A percentile compares a stretch with the other conserved stretches of the same genome.
Evolutionary conservation across 37 sponge, comb jelly and placozoan genomes (phyloP).

Genomic region (Theonella swinhoei): DNA sequence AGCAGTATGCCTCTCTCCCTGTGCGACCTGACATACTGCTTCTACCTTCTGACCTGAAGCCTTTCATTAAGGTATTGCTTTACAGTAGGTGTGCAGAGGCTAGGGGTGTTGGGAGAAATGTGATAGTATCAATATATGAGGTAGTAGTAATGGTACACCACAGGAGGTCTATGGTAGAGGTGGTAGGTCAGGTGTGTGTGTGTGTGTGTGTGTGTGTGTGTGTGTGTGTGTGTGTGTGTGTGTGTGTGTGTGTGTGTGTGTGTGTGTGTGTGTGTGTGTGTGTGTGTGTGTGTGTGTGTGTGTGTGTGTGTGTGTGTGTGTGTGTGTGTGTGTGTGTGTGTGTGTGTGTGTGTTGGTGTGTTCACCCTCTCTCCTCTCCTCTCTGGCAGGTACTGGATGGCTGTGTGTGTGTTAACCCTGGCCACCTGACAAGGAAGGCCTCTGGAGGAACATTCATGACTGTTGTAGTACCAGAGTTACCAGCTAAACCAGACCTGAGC

Average conservation of each 20-base stretch:
- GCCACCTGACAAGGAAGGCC: conserved; percentile 56
- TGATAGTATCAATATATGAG: too few species aligned
- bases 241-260: too few species aligned
- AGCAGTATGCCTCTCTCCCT: conserved; percentile 31
- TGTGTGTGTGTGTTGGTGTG: too few species aligned
- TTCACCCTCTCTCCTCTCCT: conserved; percentile 21
- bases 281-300: too few species aligned
- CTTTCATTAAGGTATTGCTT: conserved; percentile 74
- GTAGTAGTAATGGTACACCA: not conserved
- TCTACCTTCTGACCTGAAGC: conserved; percentile 78
- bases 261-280: too few species aligned
- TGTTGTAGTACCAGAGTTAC: conserved; percentile 25
- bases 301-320: too few species aligned
- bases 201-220: not conserved
- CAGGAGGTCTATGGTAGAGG: not conserved
- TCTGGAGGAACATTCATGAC: conserved; percentile 66
- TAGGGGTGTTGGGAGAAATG: too few species aligned
- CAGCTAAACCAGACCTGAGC: conserved; percentile 8
- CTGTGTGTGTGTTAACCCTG: conserved; percentile 78
- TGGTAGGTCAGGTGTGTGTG: too few species aligned
- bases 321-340: too few species aligned
- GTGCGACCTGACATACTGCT: conserved; percentile 69
- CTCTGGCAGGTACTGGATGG: conserved; percentile 55
- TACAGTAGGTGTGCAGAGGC: too few species aligned
- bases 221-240: too few species aligned